Conservation (phyloP, 2,888 invertebrate genomes). For the Drosophila austrosaltans region DNA sequence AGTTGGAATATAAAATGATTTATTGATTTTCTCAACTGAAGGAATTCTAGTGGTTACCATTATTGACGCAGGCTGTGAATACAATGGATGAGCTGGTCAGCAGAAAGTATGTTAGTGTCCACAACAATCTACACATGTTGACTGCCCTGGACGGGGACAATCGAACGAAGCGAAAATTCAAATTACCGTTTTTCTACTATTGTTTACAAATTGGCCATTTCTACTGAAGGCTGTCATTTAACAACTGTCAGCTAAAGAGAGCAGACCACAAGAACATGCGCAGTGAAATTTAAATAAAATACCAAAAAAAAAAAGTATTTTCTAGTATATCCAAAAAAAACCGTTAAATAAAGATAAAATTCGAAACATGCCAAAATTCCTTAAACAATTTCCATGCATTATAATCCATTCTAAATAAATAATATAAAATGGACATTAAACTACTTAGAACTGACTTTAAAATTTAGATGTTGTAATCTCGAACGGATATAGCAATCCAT, state of each 20-base stretch:
- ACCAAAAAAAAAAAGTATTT: constrained; percentile 10
- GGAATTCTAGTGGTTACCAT: constrained; percentile 44
- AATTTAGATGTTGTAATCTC: constrained; percentile 22
- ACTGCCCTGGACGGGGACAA: constrained; percentile 34
- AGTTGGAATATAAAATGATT: not conserved
- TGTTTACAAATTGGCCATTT: constrained; percentile 53
- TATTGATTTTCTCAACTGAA: constrained; percentile 48
- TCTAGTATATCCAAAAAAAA: not conserved
- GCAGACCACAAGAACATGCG: constrained; percentile 50
- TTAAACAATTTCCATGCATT: not conserved
- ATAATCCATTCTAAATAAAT: not conserved
- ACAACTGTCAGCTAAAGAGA: constrained; percentile 42
- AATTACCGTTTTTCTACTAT: constrained; percentile 14
- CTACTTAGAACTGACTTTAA: constrained; percentile 1
- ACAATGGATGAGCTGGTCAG: constrained; percentile 63
- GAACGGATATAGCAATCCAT: constrained; percentile 8
- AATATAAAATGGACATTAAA: not conserved
- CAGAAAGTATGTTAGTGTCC: constrained; percentile 61
- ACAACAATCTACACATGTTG: constrained; percentile 52
- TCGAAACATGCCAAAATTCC: no score
- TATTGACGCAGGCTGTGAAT: constrained; percentile 67
- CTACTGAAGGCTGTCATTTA: constrained; percentile 15
- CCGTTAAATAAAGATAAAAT: no score
- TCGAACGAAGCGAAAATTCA: not conserved
- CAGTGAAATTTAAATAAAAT: constrained; percentile 12